Evolutionary conservation across 2,888 invertebrate genomes (phyloP).

Genomic region (Andrena bicolor): DNA sequence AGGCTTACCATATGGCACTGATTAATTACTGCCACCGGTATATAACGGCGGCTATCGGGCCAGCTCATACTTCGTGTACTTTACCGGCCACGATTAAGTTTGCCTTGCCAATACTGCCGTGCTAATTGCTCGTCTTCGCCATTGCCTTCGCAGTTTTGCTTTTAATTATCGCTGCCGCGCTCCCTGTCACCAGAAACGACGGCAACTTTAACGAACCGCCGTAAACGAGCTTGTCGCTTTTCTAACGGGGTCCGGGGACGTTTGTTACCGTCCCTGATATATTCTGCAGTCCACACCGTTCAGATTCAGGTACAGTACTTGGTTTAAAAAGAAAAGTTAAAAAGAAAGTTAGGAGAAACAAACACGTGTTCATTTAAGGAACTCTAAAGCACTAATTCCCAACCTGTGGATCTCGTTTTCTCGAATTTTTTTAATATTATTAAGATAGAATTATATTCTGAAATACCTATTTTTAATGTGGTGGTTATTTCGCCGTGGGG

Average conservation of each 20-base stretch:
- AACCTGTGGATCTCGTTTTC: too few species aligned
- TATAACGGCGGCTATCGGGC: conserved; percentile 57
- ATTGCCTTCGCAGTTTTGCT: conserved; percentile 38
- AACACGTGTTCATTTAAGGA: too few species aligned
- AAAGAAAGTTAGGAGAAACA: too few species aligned
- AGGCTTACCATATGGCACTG: conserved; percentile 74
- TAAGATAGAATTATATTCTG: too few species aligned
- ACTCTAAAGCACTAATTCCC: too few species aligned
- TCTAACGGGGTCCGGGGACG: background rate
- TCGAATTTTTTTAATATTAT: too few species aligned
- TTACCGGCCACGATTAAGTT: conserved; percentile 70
- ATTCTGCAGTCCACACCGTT: too few species aligned
- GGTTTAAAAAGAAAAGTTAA: too few species aligned
- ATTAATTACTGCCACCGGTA: conserved; percentile 72
- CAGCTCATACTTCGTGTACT: conserved; percentile 67
- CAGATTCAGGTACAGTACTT: too few species aligned
- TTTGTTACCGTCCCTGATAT: too few species aligned
- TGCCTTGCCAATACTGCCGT: conserved; percentile 62
- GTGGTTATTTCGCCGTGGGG: too few species aligned
- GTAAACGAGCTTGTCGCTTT: background rate
- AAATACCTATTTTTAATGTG: too few species aligned
- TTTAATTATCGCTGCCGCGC: conserved; percentile 57
- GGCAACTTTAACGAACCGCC: background rate
- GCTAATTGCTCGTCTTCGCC: conserved; percentile 60
- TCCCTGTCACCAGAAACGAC: conserved; percentile 6